A percentile compares a stretch with the other conserved stretches of the same genome.
phyloP scores from a whole-genome alignment of 2,113 vertebrate species.

The Phrynosoma blainvillii region DNA sequence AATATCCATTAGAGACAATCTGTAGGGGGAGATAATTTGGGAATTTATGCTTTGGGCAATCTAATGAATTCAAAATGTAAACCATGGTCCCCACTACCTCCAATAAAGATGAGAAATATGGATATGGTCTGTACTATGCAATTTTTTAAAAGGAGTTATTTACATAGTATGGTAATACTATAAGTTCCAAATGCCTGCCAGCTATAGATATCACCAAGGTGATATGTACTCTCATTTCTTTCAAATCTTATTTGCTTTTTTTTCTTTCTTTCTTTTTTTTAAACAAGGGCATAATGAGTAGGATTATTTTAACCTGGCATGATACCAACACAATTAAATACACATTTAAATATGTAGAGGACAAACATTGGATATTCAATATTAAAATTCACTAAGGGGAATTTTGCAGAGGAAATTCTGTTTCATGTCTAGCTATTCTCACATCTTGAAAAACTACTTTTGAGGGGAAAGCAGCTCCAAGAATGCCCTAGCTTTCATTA shows the following conservation, averaged over 20 bases:
- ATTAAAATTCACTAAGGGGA: not conserved
- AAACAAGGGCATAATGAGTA: not conserved
- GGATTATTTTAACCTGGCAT: not conserved
- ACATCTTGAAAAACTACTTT: no score
- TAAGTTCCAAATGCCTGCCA: not conserved
- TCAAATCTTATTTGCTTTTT: not conserved
- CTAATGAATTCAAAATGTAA: slow-evolving; percentile 18
- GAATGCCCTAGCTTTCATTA: not conserved
- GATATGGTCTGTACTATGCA: not conserved
- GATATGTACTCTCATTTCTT: not conserved
- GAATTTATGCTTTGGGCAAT: not conserved
- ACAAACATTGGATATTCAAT: not conserved
- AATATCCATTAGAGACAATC: slow-evolving; percentile 20
- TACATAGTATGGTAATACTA: not conserved
- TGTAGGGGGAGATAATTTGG: slow-evolving; percentile 14
- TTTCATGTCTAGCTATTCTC: not conserved
- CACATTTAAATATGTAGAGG: not conserved
- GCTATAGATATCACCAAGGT: not conserved
- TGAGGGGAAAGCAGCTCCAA: not conserved
- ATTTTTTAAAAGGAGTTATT: not conserved
- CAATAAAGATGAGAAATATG: not conserved
- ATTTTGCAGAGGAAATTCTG: not conserved
- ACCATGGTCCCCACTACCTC: not conserved
- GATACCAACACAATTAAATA: not conserved
- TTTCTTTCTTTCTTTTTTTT: no score